These are phyloP conservation scores for Ictalurus furcatus DNA, from an alignment of 2,113 vertebrate genomes.

Conservation along the genomic window DNA sequence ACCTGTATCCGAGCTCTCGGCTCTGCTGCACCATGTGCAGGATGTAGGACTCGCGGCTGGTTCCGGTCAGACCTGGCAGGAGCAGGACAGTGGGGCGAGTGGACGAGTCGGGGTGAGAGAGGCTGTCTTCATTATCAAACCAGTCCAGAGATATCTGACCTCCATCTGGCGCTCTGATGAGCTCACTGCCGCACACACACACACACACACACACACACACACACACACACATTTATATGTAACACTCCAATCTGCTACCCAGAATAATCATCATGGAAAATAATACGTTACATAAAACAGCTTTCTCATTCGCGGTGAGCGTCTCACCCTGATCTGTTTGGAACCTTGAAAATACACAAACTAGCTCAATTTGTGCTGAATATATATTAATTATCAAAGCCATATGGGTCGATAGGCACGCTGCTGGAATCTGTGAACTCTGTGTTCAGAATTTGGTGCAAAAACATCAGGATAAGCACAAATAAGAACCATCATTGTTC, in stretches of 20 bases:
- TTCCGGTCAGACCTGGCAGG: slow-evolving; percentile 93
- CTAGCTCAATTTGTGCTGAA: neutral
- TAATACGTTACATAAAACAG: neutral
- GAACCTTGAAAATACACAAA: neutral
- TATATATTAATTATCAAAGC: neutral
- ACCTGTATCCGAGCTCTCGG: slow-evolving; percentile 92
- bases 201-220: slow-evolving; percentile 29
- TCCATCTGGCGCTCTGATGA: slow-evolving; percentile 95
- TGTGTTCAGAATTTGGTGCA: neutral
- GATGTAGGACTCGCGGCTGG: slow-evolving; percentile 97
- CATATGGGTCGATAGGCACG: neutral
- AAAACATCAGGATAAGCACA: neutral
- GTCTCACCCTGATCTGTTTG: neutral
- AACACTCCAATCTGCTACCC: neutral
- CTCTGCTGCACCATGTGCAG: slow-evolving; percentile 97
- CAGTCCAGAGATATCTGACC: slow-evolving; percentile 98
- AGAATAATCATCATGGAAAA: neutral
- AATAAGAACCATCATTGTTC: neutral
- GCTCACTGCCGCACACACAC: slow-evolving; percentile 77
- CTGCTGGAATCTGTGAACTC: neutral
- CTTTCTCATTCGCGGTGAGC: neutral
- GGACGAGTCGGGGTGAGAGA: slow-evolving; percentile 76
- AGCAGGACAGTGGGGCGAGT: slow-evolving; percentile 89
- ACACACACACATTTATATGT: neutral
- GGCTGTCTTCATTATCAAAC: slow-evolving; percentile 90